These are phyloP conservation scores for Epiblema foenella DNA, from an alignment of 2,888 invertebrate species.

Conservation along the genomic window DNA sequence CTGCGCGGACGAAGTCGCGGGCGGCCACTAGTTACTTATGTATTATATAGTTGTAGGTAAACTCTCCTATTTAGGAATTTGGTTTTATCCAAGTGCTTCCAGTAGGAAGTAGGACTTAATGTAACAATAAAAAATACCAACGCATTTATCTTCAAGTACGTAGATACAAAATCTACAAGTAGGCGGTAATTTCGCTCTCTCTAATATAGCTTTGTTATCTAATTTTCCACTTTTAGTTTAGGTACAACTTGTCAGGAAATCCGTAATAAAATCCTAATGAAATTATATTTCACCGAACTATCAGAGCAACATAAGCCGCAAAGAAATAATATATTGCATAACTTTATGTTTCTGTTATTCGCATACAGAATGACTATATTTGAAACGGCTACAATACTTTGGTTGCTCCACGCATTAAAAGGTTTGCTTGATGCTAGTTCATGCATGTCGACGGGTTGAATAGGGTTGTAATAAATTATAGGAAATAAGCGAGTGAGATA, in stretches of 20 bases:
- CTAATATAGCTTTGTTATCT: too few relatives aligned
- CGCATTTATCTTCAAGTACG: too few relatives aligned
- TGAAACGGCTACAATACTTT: slow-evolving; percentile 20
- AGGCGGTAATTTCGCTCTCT: too few relatives aligned
- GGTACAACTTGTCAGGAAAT: too few relatives aligned
- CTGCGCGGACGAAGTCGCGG: too few relatives aligned
- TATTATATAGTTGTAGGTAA: background rate
- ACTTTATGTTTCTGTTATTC: slow-evolving; percentile 11
- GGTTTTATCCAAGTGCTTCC: background rate
- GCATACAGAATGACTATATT: background rate
- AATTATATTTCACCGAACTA: background rate
- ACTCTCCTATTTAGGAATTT: background rate
- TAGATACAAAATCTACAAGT: too few relatives aligned
- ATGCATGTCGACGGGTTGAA: slow-evolving; percentile 38
- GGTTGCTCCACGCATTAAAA: background rate
- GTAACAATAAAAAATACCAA: too few relatives aligned
- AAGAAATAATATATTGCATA: background rate
- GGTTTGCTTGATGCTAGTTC: slow-evolving; percentile 16
- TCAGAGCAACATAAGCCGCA: background rate
- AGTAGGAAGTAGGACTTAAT: background rate
- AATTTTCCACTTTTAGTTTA: too few relatives aligned
- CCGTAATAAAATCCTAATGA: background rate
- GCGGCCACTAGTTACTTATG: too few relatives aligned
- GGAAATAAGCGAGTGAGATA: slow-evolving; percentile 60
- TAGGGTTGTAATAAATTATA: slow-evolving; percentile 48